Evolutionary conservation across 2,888 invertebrate species (phyloP).

Genomic region (Eumerus sabulonum): DNA sequence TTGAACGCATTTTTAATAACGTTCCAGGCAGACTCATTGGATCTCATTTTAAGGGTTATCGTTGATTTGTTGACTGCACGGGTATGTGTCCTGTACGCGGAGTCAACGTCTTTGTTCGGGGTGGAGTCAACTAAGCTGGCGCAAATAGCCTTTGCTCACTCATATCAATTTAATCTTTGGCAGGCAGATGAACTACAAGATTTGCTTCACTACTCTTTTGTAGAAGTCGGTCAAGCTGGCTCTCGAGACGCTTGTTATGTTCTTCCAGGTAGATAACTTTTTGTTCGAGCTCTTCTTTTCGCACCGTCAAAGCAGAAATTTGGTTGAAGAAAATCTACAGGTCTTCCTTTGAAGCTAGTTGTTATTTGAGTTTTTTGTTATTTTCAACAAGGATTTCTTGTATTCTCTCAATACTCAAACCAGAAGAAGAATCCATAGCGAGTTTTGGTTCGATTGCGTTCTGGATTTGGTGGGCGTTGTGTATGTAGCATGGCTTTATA

Average conservation of each 20-base stretch:
- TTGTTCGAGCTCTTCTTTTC: constrained; percentile 12
- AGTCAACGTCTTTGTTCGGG: constrained; percentile 10
- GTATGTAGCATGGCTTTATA: too few relatives aligned
- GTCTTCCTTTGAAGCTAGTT: constrained; percentile 19
- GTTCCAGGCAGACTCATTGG: too few relatives aligned
- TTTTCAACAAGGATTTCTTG: constrained; percentile 20
- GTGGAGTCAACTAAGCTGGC: constrained; percentile 3
- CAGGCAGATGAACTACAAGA: constrained; percentile 20
- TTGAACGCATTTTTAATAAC: too few relatives aligned
- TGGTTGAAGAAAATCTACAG: constrained; percentile 16
- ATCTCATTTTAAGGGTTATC: too few relatives aligned
- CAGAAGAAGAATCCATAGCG: constrained; percentile 7
- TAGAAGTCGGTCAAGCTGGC: constrained; percentile 17
- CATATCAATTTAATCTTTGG: constrained; percentile 21
- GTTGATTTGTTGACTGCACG: constrained; percentile 18
- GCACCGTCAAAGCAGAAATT: constrained; percentile 9
- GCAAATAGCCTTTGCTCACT: constrained; percentile 27
- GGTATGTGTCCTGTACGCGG: constrained; percentile 16
- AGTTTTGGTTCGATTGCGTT: constrained; percentile 14
- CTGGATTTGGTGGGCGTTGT: too few relatives aligned
- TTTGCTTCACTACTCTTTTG: constrained; percentile 13
- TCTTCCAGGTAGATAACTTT: too few relatives aligned
- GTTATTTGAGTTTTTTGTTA: constrained; percentile 19
- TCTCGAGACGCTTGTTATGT: constrained; percentile 19
- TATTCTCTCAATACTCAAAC: constrained; percentile 18